A percentile compares a stretch with the other conserved stretches of the same genome.
Evolutionary conservation across 2,888 invertebrate genomes (phyloP).

Genomic region (Notodonta ziczac): DNA sequence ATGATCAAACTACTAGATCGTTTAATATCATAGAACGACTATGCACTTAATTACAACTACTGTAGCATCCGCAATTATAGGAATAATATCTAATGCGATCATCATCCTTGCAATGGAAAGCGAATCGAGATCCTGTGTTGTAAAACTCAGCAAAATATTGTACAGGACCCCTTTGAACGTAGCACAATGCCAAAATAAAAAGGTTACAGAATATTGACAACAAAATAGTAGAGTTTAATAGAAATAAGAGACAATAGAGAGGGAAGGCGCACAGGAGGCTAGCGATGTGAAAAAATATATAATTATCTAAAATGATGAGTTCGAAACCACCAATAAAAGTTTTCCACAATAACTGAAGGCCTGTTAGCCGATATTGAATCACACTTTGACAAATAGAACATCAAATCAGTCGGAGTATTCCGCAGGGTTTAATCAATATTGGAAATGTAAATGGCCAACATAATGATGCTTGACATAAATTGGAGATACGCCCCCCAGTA

Average conservation of each 20-base stretch:
- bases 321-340: not conserved
- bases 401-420: slow-evolving; percentile 17
- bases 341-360: not conserved
- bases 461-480: slow-evolving; percentile 20
- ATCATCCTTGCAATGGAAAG: not conserved
- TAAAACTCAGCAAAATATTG: not conserved
- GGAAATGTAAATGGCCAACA: slow-evolving; percentile 27
- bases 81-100: not conserved
- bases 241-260: no score
- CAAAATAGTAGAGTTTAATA: no score
- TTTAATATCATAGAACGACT: not conserved
- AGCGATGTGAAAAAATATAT: no score
- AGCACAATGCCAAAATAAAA: no score
- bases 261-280: no score
- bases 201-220: no score
- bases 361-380: slow-evolving; percentile 3
- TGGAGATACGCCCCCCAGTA: not conserved
- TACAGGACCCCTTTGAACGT: no score
- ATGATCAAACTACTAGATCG: not conserved
- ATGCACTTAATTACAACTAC: not conserved
- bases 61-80: not conserved
- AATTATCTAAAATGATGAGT: not conserved
- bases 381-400: slow-evolving; percentile 18
- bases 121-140: not conserved
- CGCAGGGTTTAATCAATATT: slow-evolving; percentile 36